These are phyloP conservation scores for Daubentonia madagascariensis DNA, from an alignment of 2,113 vertebrate species.

Conservation along the genomic window DNA sequence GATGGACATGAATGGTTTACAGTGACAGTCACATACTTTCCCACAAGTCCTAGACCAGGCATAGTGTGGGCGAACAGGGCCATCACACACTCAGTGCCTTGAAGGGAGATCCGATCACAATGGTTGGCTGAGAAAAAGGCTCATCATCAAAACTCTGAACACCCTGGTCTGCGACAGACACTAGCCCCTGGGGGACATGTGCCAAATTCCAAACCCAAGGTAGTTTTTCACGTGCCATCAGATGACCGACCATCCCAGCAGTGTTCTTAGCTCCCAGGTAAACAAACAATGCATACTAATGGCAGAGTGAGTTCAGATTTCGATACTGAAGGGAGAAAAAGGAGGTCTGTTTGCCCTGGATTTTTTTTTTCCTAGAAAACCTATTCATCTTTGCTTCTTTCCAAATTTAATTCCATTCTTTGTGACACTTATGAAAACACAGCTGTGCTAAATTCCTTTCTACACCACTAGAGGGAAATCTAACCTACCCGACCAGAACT, in stretches of 20 bases:
- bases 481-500: constrained; percentile 26
- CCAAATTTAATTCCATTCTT: background rate
- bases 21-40: background rate
- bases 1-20: background rate
- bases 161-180: background rate
- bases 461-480: constrained; percentile 68
- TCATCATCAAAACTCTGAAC: background rate
- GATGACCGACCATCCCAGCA: background rate
- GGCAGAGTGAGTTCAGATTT: background rate
- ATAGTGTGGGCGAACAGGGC: background rate
- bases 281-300: background rate
- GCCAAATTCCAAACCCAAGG: background rate
- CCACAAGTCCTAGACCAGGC: background rate
- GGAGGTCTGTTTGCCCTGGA: background rate
- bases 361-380: background rate
- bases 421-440: background rate
- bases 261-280: background rate
- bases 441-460: constrained; percentile 25
- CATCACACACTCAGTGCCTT: background rate
- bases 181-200: background rate
- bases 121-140: background rate
- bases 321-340: background rate
- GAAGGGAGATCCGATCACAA: background rate
- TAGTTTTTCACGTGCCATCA: background rate
- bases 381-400: background rate